These are phyloP conservation scores for Heterocephalus glaber DNA, from an alignment of 2,113 vertebrate genomes.

Conservation along the genomic window DNA sequence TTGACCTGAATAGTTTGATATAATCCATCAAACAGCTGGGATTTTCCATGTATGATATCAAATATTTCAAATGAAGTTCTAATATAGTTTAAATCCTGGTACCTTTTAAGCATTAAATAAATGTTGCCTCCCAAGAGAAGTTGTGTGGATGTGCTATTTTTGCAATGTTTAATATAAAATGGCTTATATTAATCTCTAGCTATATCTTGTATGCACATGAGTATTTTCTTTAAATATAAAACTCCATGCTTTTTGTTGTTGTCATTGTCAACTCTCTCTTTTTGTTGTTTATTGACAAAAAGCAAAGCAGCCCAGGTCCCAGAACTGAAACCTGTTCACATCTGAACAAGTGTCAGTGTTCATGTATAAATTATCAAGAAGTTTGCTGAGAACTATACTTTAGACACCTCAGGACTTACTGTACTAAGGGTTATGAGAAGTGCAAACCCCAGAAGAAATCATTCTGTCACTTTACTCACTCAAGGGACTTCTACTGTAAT, in stretches of 20 bases:
- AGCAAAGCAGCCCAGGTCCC: background rate
- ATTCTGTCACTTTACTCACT: background rate
- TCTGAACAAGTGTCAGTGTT: background rate
- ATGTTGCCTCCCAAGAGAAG: background rate
- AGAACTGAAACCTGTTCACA: background rate
- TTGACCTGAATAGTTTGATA: background rate
- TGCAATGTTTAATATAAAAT: slow-evolving; percentile 29
- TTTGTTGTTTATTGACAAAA: background rate
- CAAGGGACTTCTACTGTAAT: background rate
- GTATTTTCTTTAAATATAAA: background rate
- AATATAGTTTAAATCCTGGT: slow-evolving; percentile 5
- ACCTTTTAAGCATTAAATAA: background rate
- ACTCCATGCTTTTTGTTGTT: background rate
- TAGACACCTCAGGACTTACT: background rate
- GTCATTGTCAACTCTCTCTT: background rate
- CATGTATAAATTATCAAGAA: background rate
- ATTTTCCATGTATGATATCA: background rate
- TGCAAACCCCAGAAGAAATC: background rate
- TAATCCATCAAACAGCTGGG: background rate
- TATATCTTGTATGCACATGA: background rate
- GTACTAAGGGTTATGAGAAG: background rate
- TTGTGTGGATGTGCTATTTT: background rate
- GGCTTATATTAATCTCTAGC: background rate
- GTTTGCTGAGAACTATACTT: background rate
- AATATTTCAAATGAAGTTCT: background rate